phyloP scores from a whole-genome alignment of 30 jellyfish, hydroid and myxozoan species.

The Aurelia sp. region DNA sequence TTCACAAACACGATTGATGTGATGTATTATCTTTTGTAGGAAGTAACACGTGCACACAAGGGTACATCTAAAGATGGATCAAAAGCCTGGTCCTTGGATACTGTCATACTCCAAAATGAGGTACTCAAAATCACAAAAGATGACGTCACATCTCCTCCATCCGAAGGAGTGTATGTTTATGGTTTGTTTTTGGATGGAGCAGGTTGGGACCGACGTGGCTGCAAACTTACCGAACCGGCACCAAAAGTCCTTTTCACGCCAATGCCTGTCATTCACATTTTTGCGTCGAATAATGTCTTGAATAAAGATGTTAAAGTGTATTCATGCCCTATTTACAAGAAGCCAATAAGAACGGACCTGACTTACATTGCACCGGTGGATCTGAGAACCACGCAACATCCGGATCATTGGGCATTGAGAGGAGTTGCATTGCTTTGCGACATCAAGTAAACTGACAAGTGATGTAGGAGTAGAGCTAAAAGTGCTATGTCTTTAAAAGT shows the following conservation, averaged over 20 bases:
- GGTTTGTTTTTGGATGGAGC: conserved; percentile 91
- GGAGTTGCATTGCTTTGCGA: conserved; percentile 91
- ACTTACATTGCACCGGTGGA: conserved; percentile 83
- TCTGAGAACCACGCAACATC: conserved; percentile 60
- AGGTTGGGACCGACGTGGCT: conserved; percentile 91
- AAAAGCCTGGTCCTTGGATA: conserved; percentile 81
- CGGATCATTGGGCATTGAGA: conserved; percentile 85
- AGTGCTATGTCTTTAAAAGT: no score
- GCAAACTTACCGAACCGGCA: conserved; percentile 81
- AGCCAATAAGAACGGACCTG: conserved; percentile 83
- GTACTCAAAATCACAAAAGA: conserved; percentile 73
- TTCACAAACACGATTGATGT: no score
- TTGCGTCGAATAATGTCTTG: conserved; percentile 58
- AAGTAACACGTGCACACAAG: conserved; percentile 90
- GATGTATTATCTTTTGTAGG: conserved; percentile 24
- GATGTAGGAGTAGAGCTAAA: no score
- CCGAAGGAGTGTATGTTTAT: conserved; percentile 87
- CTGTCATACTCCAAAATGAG: conserved; percentile 79
- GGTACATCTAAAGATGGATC: conserved; percentile 65
- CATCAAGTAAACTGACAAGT: conserved; percentile 43
- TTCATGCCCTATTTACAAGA: conserved; percentile 82
- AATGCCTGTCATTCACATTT: conserved; percentile 85
- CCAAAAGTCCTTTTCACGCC: conserved; percentile 85
- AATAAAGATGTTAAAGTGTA: conserved; percentile 54
- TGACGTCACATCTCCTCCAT: conserved; percentile 81